These are phyloP conservation scores for Drosophila arizonae DNA, from an alignment of 1,140 invertebrate genomes.

Conservation along the genomic window DNA sequence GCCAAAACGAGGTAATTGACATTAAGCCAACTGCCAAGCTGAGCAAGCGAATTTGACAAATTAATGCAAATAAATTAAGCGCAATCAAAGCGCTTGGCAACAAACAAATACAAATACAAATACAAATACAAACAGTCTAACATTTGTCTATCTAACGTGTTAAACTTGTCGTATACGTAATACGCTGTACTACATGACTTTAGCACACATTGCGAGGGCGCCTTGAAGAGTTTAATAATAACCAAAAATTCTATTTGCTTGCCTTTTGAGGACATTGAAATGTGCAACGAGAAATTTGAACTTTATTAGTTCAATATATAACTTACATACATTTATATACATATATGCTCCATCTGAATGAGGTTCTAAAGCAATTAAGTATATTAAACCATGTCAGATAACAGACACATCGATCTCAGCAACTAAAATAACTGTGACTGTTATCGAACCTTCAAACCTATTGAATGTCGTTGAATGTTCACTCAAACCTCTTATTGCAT, in stretches of 20 bases:
- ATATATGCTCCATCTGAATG: no score
- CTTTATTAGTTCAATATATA: no score
- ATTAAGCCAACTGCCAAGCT: slow-evolving; percentile 46
- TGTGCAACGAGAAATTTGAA: no score
- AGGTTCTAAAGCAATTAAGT: no score
- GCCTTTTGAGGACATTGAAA: no score
- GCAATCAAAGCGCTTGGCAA: neutral
- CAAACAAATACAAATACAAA: neutral
- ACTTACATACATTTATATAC: no score
- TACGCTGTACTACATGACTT: neutral
- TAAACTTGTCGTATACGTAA: slow-evolving; percentile 19
- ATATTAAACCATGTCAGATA: no score
- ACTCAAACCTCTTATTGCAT: no score
- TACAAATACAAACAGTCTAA: neutral
- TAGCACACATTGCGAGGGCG: neutral
- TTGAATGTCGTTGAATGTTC: no score
- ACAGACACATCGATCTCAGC: no score
- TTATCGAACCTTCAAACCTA: no score
- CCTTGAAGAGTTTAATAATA: neutral
- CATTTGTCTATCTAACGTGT: slow-evolving; percentile 2
- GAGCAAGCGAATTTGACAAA: slow-evolving; percentile 57
- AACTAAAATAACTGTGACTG: no score
- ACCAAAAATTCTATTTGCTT: neutral
- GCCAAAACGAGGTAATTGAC: slow-evolving; percentile 56
- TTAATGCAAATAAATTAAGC: slow-evolving; percentile 57